Evolutionary conservation across 2,113 vertebrate species (phyloP), one percentile per base, ranked within the genome.

Genomic region (Spermophilus dauricus): DNA sequence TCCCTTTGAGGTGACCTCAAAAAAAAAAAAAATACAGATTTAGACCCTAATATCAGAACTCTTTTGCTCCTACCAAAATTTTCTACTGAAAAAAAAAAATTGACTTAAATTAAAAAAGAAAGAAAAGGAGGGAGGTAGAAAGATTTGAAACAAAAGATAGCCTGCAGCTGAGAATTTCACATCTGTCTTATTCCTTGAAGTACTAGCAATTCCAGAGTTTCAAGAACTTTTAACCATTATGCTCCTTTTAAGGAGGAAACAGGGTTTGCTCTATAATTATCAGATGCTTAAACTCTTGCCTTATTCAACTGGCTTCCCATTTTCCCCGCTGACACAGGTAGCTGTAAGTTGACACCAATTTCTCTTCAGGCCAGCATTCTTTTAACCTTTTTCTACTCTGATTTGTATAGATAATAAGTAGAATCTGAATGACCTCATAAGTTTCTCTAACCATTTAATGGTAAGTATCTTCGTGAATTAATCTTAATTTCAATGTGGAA

Each of bases 121-220:
- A 75, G 30, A 9, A 16, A 16, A 34, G 20, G 61, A n/a, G 86
- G 4, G 7, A 69, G 14, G 13, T n/a, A 86, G 63, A 24, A 48
- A 45, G 56, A 58, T 95, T 93, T 94, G 82, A 91, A 83, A 91
- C 12, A 48, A 39, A 97, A 91, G 61, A 83, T 32, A 89, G 61
- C 61, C 34, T 37, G 8, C 63, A 78, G 53, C 32, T 92, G 42
- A 80, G 78, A 89, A 89, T 85, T 94, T 89, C 73, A 92, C 92
- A 86, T 80, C 20, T 39, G 72, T 42, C 72, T 81, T 86, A 56
- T 51, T 73, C 37, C 72, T 80, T 95, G 65, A 63, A 95, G 85
- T 51, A 93, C n/a, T 3, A 58, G 37, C 48, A 93, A 80, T 86
- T 94, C 6, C 39, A 95, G 24, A 48, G 28, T 67, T 67, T 92